Conservation (phyloP, 2,113 vertebrate species). For the Macroglossus sobrinus region DNA sequence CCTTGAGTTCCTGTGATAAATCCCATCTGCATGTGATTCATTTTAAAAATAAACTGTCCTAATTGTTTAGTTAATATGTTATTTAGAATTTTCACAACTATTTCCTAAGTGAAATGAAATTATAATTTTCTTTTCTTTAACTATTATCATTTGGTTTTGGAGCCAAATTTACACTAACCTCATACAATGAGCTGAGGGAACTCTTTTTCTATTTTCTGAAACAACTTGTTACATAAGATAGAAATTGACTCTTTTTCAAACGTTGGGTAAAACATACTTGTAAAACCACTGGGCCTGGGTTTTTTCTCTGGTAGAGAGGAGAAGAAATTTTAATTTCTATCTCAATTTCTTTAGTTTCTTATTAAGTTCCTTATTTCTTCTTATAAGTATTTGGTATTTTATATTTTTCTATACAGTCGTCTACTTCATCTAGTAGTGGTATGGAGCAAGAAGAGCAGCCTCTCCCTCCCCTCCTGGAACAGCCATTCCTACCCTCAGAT, state of each 20-base stretch:
- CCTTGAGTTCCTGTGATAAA: neutral
- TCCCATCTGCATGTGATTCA: neutral
- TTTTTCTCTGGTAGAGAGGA: neutral
- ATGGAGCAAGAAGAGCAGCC: neutral
- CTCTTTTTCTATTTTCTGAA: neutral
- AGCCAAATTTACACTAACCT: neutral
- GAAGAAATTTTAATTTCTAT: neutral
- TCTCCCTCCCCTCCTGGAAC: neutral
- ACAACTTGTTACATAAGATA: neutral
- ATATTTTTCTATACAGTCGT: neutral
- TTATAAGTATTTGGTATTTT: neutral
- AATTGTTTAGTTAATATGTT: neutral
- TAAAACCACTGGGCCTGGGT: neutral
- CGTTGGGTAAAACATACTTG: neutral
- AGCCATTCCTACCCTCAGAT: neutral
- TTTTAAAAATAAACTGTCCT: neutral
- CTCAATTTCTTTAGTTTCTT: neutral
- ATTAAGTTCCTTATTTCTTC: neutral
- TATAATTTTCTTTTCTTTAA: neutral
- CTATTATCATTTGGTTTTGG: neutral
- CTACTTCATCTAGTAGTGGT: neutral
- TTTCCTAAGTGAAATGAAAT: too few relatives aligned
- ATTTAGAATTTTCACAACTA: constrained; percentile 1
- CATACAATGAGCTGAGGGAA: neutral
- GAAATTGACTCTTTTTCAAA: neutral